These are phyloP conservation scores for Oopsacas minuta DNA, from an alignment of 37 sponge, comb jelly and placozoan genomes.

Conservation along the genomic window DNA sequence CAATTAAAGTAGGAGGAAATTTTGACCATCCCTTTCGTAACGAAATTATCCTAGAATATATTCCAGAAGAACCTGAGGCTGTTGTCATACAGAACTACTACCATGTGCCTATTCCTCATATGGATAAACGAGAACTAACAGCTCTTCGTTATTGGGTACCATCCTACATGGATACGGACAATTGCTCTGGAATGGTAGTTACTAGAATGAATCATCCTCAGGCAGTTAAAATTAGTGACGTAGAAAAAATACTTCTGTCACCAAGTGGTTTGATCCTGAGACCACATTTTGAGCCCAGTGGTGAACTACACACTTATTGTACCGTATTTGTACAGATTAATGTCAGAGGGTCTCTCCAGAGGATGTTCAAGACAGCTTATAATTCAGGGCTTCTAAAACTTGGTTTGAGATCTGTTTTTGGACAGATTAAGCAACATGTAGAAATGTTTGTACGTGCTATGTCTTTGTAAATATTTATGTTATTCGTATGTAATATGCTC, in stretches of 20 bases:
- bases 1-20: not conserved
- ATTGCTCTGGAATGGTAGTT: not conserved
- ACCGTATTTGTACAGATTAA: constrained; percentile 49
- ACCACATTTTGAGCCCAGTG: not conserved
- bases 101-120: not conserved
- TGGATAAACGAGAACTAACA: not conserved
- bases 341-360: constrained; percentile 55
- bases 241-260: not conserved
- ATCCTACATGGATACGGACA: not conserved
- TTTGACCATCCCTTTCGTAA: not conserved
- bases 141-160: not conserved
- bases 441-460: constrained; percentile 30
- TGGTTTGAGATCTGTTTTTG: constrained; percentile 63
- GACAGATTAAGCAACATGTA: constrained; percentile 55
- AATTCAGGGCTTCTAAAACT: constrained; percentile 80
- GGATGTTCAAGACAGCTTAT: constrained; percentile 80
- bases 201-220: not conserved
- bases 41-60: not conserved
- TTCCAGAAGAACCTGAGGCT: not conserved
- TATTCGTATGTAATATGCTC: not conserved
- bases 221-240: not conserved
- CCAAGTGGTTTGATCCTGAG: not conserved
- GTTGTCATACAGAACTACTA: not conserved
- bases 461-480: not conserved
- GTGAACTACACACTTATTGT: constrained; percentile 32